phyloP scores from a whole-genome alignment of 2,113 vertebrate genomes.

The Piprites chloris region DNA sequence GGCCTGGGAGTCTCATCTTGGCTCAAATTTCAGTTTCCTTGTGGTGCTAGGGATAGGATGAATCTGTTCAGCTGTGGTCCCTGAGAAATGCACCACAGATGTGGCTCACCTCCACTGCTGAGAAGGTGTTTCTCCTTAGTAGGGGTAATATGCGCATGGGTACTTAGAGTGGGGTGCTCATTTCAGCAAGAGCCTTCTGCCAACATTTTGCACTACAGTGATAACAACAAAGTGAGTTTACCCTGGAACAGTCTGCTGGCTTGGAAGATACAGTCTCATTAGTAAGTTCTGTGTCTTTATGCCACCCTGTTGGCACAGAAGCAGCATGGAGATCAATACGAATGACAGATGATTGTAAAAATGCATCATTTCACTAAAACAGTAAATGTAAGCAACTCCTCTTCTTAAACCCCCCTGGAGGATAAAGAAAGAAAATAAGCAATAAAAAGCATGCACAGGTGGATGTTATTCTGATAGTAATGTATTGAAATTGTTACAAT shows the following conservation, averaged over 20 bases:
- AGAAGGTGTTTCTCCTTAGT: not conserved
- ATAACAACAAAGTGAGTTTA: not conserved
- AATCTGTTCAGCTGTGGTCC: not conserved
- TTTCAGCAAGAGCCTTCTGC: not conserved
- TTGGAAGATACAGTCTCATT: not conserved
- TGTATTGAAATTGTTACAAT: not conserved
- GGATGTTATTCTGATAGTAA: not conserved
- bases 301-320: not conserved
- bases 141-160: fast-evolving
- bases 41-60: not conserved
- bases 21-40: not conserved
- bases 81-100: not conserved
- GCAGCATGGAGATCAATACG: not conserved
- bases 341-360: not conserved
- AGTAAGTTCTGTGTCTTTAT: not conserved
- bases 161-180: not conserved
- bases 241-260: not conserved
- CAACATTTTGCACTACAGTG: not conserved
- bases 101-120: not conserved
- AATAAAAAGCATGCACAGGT: not conserved
- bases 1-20: not conserved
- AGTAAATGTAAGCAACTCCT: not conserved
- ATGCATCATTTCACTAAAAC: not conserved
- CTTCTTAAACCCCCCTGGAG: not conserved
- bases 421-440: not conserved